Conservation (phyloP, 2,113 vertebrate genomes). For the Crotalus horridus region DNA sequence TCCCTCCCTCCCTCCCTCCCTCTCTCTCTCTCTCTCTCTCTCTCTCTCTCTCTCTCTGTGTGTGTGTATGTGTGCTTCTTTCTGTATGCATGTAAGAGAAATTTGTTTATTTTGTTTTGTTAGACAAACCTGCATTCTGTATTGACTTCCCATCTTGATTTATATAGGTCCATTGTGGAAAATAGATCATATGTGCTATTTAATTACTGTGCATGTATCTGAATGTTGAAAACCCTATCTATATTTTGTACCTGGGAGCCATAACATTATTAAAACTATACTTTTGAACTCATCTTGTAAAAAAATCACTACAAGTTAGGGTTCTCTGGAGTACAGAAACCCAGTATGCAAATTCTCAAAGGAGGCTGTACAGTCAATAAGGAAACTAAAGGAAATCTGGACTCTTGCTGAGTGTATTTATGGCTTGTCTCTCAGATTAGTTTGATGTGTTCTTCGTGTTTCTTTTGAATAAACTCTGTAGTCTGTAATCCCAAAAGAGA, state of each 20-base stretch:
- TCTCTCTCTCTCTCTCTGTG: no score
- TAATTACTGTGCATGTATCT: neutral
- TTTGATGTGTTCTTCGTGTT: neutral
- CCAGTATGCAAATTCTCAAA: neutral
- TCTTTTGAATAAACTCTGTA: slow-evolving; percentile 12
- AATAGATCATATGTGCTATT: neutral
- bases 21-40: no score
- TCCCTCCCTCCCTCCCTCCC: no score
- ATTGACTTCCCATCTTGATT: neutral
- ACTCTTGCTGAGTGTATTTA: neutral
- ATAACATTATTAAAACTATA: neutral
- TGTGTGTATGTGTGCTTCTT: neutral
- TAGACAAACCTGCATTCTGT: no score
- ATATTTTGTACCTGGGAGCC: neutral
- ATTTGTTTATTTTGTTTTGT: neutral
- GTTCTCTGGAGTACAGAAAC: neutral
- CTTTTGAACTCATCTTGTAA: neutral
- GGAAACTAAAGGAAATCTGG: neutral
- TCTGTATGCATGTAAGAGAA: neutral
- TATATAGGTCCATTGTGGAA: neutral
- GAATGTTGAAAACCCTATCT: neutral
- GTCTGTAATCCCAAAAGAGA: neutral
- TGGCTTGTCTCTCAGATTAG: neutral
- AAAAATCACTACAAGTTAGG: neutral
- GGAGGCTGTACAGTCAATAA: neutral